Evolutionary conservation across 2,888 invertebrate species (phyloP).

Genomic region (Agrotis clavis): DNA sequence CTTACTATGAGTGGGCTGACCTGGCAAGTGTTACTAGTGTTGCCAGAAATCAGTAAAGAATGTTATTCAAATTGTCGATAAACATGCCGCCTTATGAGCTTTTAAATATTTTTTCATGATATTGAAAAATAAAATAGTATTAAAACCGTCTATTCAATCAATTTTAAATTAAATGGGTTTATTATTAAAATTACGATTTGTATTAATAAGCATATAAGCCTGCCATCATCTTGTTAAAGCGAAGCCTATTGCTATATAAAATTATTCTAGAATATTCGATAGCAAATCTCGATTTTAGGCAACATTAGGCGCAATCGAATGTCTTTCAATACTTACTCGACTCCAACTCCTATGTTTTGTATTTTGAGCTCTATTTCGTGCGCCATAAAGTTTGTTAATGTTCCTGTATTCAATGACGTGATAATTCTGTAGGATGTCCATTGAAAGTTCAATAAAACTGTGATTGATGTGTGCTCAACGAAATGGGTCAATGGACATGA

Average conservation of each 20-base stretch:
- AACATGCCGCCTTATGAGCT: constrained; percentile 55
- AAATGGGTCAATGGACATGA: constrained; percentile 4
- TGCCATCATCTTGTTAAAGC: constrained; percentile 31
- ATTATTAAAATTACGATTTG: constrained; percentile 15
- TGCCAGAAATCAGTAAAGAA: constrained; percentile 51
- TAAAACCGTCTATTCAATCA: constrained; percentile 33
- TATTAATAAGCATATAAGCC: constrained; percentile 35
- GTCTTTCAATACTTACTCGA: constrained; percentile 14
- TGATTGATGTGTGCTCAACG: constrained; percentile 14
- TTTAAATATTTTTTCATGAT: constrained; percentile 45
- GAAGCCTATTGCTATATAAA: constrained; percentile 30
- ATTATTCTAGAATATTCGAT: constrained; percentile 26
- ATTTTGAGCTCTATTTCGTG: constrained; percentile 16
- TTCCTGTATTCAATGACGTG: constrained; percentile 23
- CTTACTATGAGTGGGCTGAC: constrained; percentile 45
- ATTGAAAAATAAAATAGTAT: constrained; percentile 39
- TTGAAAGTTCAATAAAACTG: constrained; percentile 1
- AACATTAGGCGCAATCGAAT: constrained; percentile 52
- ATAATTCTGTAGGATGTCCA: neutral
- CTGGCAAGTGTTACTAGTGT: constrained; percentile 59
- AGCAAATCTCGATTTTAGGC: constrained; percentile 48
- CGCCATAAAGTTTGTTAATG: neutral
- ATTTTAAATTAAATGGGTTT: constrained; percentile 25
- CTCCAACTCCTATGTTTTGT: constrained; percentile 14
- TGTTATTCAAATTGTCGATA: constrained; percentile 41